Conservation (phyloP, 2,113 vertebrate genomes). For the Atherinomorus stipes region DNA sequence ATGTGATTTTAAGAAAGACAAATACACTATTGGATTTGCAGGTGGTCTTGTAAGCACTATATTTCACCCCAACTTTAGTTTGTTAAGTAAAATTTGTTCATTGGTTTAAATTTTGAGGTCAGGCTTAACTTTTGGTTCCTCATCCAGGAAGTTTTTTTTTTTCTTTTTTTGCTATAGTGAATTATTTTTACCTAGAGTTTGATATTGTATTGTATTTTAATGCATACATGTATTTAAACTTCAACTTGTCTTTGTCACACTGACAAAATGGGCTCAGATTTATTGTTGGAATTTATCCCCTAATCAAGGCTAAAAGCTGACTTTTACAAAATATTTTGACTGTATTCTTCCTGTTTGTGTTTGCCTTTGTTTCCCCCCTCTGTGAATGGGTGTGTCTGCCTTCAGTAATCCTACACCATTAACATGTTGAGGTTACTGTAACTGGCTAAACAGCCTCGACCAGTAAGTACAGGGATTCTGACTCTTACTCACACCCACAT, state of each 20-base stretch:
- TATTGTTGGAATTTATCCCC: constrained; percentile 30
- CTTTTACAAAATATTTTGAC: constrained; percentile 20
- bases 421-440: constrained; percentile 82
- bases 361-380: constrained; percentile 55
- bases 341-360: constrained; percentile 70
- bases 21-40: background rate
- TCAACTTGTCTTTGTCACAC: background rate
- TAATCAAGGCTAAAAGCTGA: constrained; percentile 16
- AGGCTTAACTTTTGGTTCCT: background rate
- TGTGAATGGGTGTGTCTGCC: constrained; percentile 84
- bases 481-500: constrained; percentile 63
- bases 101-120: background rate
- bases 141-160: constrained; percentile 4
- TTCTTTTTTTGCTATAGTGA: background rate
- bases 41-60: background rate
- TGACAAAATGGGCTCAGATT: background rate
- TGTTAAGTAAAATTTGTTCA: background rate
- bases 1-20: background rate
- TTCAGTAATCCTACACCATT: constrained; percentile 90
- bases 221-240: background rate
- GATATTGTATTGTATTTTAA: background rate
- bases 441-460: constrained; percentile 90
- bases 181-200: background rate
- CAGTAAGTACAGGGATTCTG: constrained; percentile 69
- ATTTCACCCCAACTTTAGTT: background rate